Base-by-base conservation (phyloP, 2,888 invertebrate species). In the Adineta ricciae region DNA sequence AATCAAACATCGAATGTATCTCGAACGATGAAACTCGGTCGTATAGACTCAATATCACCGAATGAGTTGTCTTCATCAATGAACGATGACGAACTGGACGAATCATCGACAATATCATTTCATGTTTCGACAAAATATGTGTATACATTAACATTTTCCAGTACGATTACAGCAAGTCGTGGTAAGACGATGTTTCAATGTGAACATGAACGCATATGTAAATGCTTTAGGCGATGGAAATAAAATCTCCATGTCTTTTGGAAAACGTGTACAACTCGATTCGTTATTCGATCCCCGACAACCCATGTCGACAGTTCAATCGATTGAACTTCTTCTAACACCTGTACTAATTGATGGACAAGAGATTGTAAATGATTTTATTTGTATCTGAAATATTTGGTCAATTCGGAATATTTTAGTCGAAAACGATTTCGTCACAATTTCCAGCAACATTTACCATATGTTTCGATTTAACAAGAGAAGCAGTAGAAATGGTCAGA, bases 101-200 rank as follows among this genome's bases (percentile, higher is more conserved):
- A 78, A 78, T 38, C 38, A 78, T 41, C 38, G 41, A 78, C 78
- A 11, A 78, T 78, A n/a, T 78, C 78, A 78, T 41, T 78, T 78
- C 38, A 78, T 78, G 41, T 78, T 78, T 78, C 78, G 41, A 41
- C 78, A 21, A 78, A 78, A 78, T 78, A 78, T 41, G n/a, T 24
- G 2, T 78, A 78, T 78, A 78, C 78, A 78, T 78, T 78, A 41
- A 78, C n/a, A 41, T 78, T 78, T n/a, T 78, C 78, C 24, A 41
- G 41, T 41, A 78, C 41, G 11, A 41, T 78, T 41, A 38, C 41
- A 38, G 41, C 41, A 3, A 41, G 41, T 41, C 64, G 64, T 27
- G 78, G 78, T 78, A 78, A 7, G 24, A 24, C 8, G n/a, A n/a
- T n/a, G n/a, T n/a, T n/a, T n/a, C n/a, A n/a, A n/a, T n/a, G n/a